Evolutionary conservation across 2,113 vertebrate genomes (phyloP), one percentile per base, ranked within the genome.

Genomic region (Spea bombifrons): DNA sequence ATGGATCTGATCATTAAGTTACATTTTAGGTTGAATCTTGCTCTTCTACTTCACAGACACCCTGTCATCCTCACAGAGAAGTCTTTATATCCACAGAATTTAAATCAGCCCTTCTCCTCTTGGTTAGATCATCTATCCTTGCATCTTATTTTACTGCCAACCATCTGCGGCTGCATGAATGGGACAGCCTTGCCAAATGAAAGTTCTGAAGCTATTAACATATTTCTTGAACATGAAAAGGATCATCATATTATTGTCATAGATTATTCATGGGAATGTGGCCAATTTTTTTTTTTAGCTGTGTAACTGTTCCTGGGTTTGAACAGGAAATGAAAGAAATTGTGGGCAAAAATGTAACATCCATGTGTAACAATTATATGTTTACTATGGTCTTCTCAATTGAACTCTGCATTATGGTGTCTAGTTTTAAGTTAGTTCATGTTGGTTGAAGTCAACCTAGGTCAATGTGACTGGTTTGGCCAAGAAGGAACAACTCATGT

Each of bases 1-100:
- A 80, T 73, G 65, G 77, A 73, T 55, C 77, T 48, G 70, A 73
- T 73, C 77, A 57, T 80, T 67, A 80, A 80, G 48, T 66, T 73
- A 55, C 48, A 65, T 72, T 80, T 73, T 59, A 55, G 63, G n/a
- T 13, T 30, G 45, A 66, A 67, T 57, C 17, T 44, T 10, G 77
- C 63, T 59, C 71, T 59, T 6, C 61, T 46, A 13, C 59, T 52
- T 55, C 50, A 64, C 5, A 53, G 76, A 13, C 70, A 30, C 30
- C 49, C 63, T 16, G 61, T 44, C n/a, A 30, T 78, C 70, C 76
- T 63, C 50, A 73, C 70, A 43, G 61, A 73, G 70, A 66, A 72
- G 53, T 57, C 52, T 50, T 80, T 73, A 80, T 73, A 43, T 65
- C 50, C 52, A 59, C 49, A 48, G 77, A 80, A 78, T 78, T 13